Conservation (phyloP, 2,888 invertebrate genomes). For the Drosophila leonis region DNA sequence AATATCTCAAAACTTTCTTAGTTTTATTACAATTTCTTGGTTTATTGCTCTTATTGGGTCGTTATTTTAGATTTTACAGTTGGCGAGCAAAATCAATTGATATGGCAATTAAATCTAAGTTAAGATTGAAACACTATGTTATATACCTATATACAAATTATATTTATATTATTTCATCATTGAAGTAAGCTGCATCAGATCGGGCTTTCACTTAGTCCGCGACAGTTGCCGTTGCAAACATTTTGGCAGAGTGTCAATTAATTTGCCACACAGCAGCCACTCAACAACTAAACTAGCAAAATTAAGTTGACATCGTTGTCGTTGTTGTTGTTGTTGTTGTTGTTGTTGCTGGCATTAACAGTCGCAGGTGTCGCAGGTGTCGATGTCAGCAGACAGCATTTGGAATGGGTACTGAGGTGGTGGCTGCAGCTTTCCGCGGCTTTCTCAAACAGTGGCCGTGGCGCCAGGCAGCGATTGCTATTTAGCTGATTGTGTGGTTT, state of each 20-base stretch:
- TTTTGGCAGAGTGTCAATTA: slow-evolving; percentile 76
- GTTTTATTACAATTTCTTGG: too few species aligned
- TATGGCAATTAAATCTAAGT: background rate
- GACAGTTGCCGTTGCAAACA: slow-evolving; percentile 65
- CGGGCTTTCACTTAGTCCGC: slow-evolving; percentile 23
- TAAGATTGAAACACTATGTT: background rate
- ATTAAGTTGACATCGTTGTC: slow-evolving; percentile 67
- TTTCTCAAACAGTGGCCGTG: slow-evolving; percentile 41
- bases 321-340: slow-evolving; percentile 32
- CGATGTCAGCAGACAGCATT: slow-evolving; percentile 61
- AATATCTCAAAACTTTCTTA: too few species aligned
- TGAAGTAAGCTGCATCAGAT: slow-evolving; percentile 9
- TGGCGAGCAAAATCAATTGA: background rate
- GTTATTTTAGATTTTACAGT: background rate
- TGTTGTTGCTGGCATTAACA: slow-evolving; percentile 21
- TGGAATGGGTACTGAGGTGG: slow-evolving; percentile 1
- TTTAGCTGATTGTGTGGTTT: slow-evolving; percentile 79
- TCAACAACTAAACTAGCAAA: slow-evolving; percentile 71
- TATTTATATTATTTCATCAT: background rate
- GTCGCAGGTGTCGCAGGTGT: slow-evolving; percentile 63
- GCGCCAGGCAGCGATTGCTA: slow-evolving; percentile 67
- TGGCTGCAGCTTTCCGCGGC: slow-evolving; percentile 22
- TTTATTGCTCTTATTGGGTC: too few species aligned
- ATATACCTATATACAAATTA: background rate
- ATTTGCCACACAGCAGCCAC: slow-evolving; percentile 65